These are phyloP conservation scores for Amphilophus citrinellus DNA, from an alignment of 2,113 vertebrate species.

Conservation along the genomic window DNA sequence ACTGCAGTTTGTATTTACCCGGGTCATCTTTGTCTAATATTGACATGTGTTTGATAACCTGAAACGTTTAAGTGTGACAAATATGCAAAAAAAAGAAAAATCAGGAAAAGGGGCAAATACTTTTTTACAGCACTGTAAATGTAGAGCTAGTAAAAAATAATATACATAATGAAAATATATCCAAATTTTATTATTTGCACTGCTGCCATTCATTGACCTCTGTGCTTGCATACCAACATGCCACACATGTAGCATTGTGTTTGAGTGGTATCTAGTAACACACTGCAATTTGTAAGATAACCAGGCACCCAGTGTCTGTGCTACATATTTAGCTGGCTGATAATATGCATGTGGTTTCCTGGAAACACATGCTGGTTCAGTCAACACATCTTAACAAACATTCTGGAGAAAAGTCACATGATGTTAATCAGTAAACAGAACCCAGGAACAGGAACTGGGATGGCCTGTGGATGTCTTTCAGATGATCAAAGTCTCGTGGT, in stretches of 20 bases:
- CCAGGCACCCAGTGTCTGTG: not conserved
- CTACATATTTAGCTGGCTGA: slow-evolving; percentile 13
- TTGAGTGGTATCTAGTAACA: not conserved
- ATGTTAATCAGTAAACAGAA: slow-evolving; percentile 22
- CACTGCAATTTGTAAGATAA: slow-evolving; percentile 10
- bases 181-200: not conserved
- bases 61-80: not conserved
- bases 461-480: slow-evolving; percentile 30
- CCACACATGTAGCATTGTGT: not conserved
- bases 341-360: slow-evolving; percentile 30
- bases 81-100: not conserved
- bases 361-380: slow-evolving; percentile 24
- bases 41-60: not conserved
- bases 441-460: slow-evolving; percentile 40
- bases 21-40: not conserved
- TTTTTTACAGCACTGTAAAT: not conserved
- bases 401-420: slow-evolving; percentile 49
- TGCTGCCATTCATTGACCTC: not conserved
- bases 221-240: not conserved
- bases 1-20: not conserved
- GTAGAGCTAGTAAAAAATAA: not conserved
- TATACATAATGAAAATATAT: not conserved
- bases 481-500: slow-evolving; percentile 38
- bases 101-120: rapidly evolving
- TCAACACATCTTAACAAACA: slow-evolving; percentile 43